Evolutionary conservation across 2,797 vertebrate genomes (phyloP).

Genomic region (Aplochiton taeniatus): DNA sequence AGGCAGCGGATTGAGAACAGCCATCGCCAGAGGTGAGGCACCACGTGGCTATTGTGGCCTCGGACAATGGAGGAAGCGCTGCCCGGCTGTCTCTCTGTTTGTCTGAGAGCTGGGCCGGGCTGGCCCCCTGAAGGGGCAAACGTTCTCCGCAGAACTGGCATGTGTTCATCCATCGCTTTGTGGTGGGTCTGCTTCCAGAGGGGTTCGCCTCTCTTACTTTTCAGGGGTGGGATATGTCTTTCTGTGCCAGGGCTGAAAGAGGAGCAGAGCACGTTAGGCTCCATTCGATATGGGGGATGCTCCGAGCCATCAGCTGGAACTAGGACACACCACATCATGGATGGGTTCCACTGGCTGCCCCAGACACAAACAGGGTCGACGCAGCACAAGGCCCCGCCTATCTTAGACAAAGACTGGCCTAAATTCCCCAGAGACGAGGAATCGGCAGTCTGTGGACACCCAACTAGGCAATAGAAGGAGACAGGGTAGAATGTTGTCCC

Average conservation of each 20-base stretch:
- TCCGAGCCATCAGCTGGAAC: slow-evolving; percentile 39
- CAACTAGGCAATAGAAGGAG: background rate
- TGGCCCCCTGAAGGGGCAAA: too few species aligned
- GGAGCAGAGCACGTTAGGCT: slow-evolving; percentile 18
- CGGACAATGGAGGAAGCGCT: slow-evolving; percentile 52
- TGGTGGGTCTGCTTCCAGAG: slow-evolving; percentile 31
- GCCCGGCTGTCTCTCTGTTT: slow-evolving; percentile 12
- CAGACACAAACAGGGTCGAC: slow-evolving; percentile 14
- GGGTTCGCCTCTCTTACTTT: slow-evolving; percentile 34
- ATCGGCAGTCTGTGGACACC: background rate
- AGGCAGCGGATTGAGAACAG: slow-evolving; percentile 1
- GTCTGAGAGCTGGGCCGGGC: slow-evolving; percentile 32
- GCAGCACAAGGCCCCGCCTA: slow-evolving; percentile 9
- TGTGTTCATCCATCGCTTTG: slow-evolving; percentile 43
- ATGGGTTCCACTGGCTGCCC: slow-evolving; percentile 26
- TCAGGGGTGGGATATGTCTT: slow-evolving; percentile 19
- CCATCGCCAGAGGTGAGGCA: slow-evolving; percentile 25
- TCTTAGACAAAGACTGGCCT: slow-evolving; percentile 51
- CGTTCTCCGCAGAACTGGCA: slow-evolving; percentile 35
- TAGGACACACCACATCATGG: slow-evolving; percentile 27
- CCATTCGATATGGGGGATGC: slow-evolving; percentile 50
- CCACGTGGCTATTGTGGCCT: slow-evolving; percentile 56
- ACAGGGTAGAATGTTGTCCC: slow-evolving; percentile 15
- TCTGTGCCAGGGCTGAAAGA: slow-evolving; percentile 30
- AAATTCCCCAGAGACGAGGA: slow-evolving; percentile 50